Base-by-base conservation (phyloP, 2,797 vertebrate species). In the Sebastes steindachneri region DNA sequence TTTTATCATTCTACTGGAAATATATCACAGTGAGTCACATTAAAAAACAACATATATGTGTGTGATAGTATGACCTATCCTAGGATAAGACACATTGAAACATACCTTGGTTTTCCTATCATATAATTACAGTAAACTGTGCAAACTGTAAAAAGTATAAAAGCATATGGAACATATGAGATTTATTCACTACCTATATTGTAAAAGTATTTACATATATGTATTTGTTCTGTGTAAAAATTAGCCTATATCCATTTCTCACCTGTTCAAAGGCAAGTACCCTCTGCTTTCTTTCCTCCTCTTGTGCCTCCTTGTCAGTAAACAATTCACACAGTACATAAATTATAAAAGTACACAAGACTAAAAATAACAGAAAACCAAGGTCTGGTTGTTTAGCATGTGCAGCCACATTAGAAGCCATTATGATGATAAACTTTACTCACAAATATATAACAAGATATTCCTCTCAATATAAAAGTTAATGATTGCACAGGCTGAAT, bases 251-350 rank as follows among this genome's bases (percentile, higher is more conserved):
- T 63, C 11, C n/a, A 15, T 33, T 0, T 25, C 60, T 65, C 10
- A 71, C 60, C 60, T 66, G 35, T 67, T 67, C 0, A 2, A 19
- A 21, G 63, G 2, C 9, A 35, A 33, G n/a, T 14, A 0, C 2
- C 2, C 1, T 25, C 12, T n/a, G 4, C 19, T 21, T 12, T 0
- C 2, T 0, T 9, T 7, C 19, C 10, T 59, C 65, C 26, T 31
- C 3, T 31, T 3, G 0, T 9, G 54, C 26, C 28, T 29, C 7
- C 2, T 29, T 29, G 29, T 29, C 7, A 29, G 8, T 7, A 29
- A 29, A 29, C 29, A 29, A 29, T 29, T 28, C 26, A 28, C 26
- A 28, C 26, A 7, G 28, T 29, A 29, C 28, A 29, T 2, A 7
- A 29, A 29, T 7, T 29, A 29, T 29, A 29, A 29, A 7, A 29